Evolutionary conservation across 2,888 invertebrate genomes (phyloP), one percentile per base, ranked within the genome.

Genomic region (Drosophila mayaguana): DNA sequence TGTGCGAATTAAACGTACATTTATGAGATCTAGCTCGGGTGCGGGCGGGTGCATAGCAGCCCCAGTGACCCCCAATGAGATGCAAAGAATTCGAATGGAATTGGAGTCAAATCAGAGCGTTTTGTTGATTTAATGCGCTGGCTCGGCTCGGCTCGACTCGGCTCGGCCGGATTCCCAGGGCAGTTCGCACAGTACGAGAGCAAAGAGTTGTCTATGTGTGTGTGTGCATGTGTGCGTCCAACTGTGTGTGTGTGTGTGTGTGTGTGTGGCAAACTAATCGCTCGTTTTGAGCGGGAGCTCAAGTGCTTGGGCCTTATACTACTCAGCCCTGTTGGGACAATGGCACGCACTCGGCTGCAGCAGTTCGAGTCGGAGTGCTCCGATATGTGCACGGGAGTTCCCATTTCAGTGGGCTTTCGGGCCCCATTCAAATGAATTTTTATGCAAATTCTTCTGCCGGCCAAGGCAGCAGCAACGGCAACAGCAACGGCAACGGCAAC

Each of bases 381-480:
- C 22, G 34, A 22, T 53, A 12, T 36, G 4, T 38, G 22, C 16
- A 16, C 50, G 8, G 28, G 11, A 50, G 50, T 34, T 50, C 18
- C 50, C 50, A 36, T 22, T 34, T 50, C 32, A 20, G 18, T 34
- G 20, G 48, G 32, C 48, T 18, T 28, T 6, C 6, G 50, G 50
- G 45, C 45, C 38, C 25, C 38, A n/a, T 53, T 25, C 40, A 36
- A 28, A 80, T 86, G 74, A 86, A 83, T 82, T 81, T 84, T 79
- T 87, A 83, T 83, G 83, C 83, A 87, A 83, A 83, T 83, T 84
- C 75, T 72, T 75, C 69, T 40, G 62, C 28, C 59, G 25, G 61
- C 50, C 48, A 60, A 60, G 43, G 50, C 70, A 66, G 40, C 16
- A 22, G 61, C 78, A 71, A 71, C 72, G 2, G 40, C 69, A 65